Evolutionary conservation across 2,888 invertebrate species (phyloP).

Genomic region (Drosophila neutralis): DNA sequence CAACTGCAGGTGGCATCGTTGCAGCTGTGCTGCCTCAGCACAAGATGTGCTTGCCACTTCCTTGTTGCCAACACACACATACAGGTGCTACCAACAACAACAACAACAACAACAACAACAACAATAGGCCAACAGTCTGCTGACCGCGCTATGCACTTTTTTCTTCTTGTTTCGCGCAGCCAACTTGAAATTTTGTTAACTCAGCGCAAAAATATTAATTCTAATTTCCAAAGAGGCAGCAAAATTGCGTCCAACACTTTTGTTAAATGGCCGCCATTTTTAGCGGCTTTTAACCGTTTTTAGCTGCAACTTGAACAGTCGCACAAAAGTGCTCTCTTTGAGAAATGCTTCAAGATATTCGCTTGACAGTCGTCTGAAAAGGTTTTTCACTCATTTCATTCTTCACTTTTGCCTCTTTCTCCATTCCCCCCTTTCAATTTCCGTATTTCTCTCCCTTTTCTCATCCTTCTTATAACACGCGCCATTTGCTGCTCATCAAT

Average conservation of each 20-base stretch:
- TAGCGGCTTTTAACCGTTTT: constrained; percentile 27
- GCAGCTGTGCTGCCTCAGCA: constrained; percentile 72
- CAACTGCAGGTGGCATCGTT: constrained; percentile 73
- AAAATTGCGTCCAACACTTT: constrained; percentile 15
- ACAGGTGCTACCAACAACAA: constrained; percentile 36
- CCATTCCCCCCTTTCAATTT: neutral
- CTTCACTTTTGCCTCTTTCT: constrained; percentile 2
- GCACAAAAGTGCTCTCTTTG: constrained; percentile 18
- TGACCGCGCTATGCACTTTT: constrained; percentile 69
- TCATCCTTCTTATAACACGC: constrained; percentile 16
- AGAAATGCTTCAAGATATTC: constrained; percentile 40
- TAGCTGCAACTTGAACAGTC: constrained; percentile 66
- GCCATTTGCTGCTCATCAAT: constrained; percentile 72
- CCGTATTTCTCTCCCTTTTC: neutral
- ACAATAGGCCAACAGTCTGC: constrained; percentile 35
- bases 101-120: constrained; percentile 26
- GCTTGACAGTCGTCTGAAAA: constrained; percentile 35
- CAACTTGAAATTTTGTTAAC: constrained; percentile 76
- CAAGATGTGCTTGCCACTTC: constrained; percentile 63
- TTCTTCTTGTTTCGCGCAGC: constrained; percentile 50
- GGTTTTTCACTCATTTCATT: constrained; percentile 12
- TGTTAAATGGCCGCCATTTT: constrained; percentile 48
- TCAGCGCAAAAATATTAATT: constrained; percentile 77
- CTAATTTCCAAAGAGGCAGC: constrained; percentile 67
- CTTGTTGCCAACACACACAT: constrained; percentile 34